These are phyloP conservation scores for Drosophila sechellia DNA, from an alignment of 1,140 invertebrate species.

Conservation along the genomic window DNA sequence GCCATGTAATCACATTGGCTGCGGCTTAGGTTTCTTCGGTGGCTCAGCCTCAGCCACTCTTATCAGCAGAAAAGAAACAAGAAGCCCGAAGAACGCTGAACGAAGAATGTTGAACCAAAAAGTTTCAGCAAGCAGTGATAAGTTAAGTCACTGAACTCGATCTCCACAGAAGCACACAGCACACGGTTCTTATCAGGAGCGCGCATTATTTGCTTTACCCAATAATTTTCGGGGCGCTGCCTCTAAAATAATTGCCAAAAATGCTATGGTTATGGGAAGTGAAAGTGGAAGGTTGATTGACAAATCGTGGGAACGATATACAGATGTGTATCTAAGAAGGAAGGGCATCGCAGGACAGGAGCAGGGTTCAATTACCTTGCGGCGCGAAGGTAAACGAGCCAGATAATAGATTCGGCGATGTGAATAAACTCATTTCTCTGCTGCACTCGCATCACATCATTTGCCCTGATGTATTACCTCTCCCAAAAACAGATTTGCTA, in stretches of 20 bases:
- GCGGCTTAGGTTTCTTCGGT: background rate
- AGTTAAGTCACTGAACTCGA: constrained; percentile 48
- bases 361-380: constrained; percentile 47
- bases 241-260: constrained; percentile 42
- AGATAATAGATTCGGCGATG: constrained; percentile 43
- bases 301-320: constrained; percentile 47
- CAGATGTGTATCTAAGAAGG: constrained; percentile 18
- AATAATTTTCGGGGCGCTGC: constrained; percentile 15
- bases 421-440: constrained; percentile 65
- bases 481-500: constrained; percentile 61
- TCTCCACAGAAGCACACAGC: constrained; percentile 31
- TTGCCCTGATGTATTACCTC: constrained; percentile 73
- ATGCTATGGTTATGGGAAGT: constrained; percentile 6
- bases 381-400: constrained; percentile 53
- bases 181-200: constrained; percentile 36
- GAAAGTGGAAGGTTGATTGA: constrained; percentile 17
- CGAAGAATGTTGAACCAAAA: constrained; percentile 36
- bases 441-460: constrained; percentile 55
- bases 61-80: constrained; percentile 15
- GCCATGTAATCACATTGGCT: constrained; percentile 8
- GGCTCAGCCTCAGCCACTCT: constrained; percentile 19
- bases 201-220: constrained; percentile 23
- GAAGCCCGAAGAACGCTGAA: constrained; percentile 12
- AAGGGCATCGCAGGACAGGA: constrained; percentile 31
- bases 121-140: constrained; percentile 41